A percentile compares a stretch with the other conserved stretches of the same genome.
phyloP scores from a whole-genome alignment of 2,888 invertebrate species.

The Crepidodera aurea region DNA sequence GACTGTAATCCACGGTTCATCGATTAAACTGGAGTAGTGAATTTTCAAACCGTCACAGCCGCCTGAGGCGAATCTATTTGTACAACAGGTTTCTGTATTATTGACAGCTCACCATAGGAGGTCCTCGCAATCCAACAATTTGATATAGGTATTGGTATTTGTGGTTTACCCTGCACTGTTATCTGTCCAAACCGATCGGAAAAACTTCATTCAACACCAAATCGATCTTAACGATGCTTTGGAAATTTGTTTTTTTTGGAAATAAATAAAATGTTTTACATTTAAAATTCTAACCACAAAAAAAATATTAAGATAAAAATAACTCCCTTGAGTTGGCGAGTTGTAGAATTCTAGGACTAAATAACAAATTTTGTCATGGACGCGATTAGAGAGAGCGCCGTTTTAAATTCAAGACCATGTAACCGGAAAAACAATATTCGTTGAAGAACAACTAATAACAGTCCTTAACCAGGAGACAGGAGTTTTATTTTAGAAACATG shows the following conservation, averaged over 20 bases:
- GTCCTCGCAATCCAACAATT: constrained; percentile 31
- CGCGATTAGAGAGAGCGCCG: background rate
- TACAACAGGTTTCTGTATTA: constrained; percentile 55
- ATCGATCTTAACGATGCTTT: too few relatives aligned
- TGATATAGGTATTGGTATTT: constrained; percentile 37
- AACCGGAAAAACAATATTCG: background rate
- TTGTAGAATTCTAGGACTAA: too few relatives aligned
- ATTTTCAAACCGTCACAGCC: constrained; percentile 51
- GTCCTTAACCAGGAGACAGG: background rate
- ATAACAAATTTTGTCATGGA: too few relatives aligned
- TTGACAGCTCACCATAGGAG: constrained; percentile 53
- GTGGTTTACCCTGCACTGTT: constrained; percentile 25
- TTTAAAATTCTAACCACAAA: too few relatives aligned
- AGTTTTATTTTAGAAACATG: constrained; percentile 6
- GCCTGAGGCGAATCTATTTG: constrained; percentile 54
- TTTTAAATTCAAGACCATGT: background rate
- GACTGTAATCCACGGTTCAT: constrained; percentile 23
- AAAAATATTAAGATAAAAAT: too few relatives aligned
- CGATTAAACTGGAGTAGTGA: constrained; percentile 39
- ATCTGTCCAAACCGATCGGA: background rate
- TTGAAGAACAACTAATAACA: constrained; percentile 1
- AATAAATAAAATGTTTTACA: too few relatives aligned
- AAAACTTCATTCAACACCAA: background rate
- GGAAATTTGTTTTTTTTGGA: too few relatives aligned
- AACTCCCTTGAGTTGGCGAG: too few relatives aligned